These are phyloP conservation scores for Erebia ligea DNA, from an alignment of 2,888 invertebrate genomes.

Conservation along the genomic window DNA sequence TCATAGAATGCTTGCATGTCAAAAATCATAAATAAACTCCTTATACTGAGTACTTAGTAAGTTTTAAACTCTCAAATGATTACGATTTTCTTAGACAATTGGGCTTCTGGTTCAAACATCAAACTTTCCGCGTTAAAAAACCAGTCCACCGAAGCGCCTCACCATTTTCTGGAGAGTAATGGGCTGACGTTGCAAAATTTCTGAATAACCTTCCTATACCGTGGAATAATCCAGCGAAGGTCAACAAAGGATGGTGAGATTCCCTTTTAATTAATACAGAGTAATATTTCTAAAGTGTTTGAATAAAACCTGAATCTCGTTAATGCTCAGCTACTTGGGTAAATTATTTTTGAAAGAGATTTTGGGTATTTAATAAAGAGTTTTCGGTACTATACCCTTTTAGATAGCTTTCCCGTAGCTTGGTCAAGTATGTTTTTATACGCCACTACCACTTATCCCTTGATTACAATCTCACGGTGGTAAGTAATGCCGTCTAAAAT, in stretches of 20 bases:
- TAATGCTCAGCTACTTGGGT: constrained; percentile 1
- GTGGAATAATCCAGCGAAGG: constrained; percentile 43
- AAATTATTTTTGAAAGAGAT: constrained; percentile 6
- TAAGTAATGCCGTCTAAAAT: too few relatives aligned
- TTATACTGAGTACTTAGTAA: not conserved
- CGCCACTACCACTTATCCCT: too few relatives aligned
- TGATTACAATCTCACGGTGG: too few relatives aligned
- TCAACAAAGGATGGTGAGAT: constrained; percentile 46
- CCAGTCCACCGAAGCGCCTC: constrained; percentile 31
- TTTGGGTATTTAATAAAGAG: not conserved
- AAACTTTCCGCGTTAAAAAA: constrained; percentile 35
- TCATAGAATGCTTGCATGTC: too few relatives aligned
- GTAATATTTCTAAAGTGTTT: constrained; percentile 43
- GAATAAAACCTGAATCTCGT: constrained; percentile 17
- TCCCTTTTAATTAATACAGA: constrained; percentile 55
- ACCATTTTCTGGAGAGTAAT: constrained; percentile 33
- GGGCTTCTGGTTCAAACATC: constrained; percentile 11
- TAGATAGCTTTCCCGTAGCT: too few relatives aligned
- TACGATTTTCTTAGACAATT: not conserved
- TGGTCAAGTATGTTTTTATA: too few relatives aligned
- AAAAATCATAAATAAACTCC: too few relatives aligned
- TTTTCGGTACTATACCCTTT: too few relatives aligned
- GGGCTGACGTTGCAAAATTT: constrained; percentile 37
- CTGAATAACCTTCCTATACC: constrained; percentile 36
- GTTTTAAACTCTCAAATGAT: not conserved